Percentiles rank a stretch among this genome's conserved stretches.
Conservation (phyloP, 2,888 invertebrate species). For the Caenorhabditis becei region DNA sequence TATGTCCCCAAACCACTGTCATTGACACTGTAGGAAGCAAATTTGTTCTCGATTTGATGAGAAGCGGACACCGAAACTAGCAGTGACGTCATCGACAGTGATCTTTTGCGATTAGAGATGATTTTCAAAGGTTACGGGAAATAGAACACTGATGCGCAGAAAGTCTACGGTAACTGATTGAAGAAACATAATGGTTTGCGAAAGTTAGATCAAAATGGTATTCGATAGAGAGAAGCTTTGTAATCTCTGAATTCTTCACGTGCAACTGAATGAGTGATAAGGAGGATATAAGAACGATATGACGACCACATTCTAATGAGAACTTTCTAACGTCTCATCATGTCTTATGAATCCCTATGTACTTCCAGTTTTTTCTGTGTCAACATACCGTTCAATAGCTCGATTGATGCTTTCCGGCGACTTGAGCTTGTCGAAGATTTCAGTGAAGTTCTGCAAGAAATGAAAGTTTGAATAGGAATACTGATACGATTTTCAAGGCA, state of each 20-base stretch:
- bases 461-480: not conserved
- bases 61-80: slow-evolving; percentile 49
- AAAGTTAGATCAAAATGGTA: not conserved
- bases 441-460: slow-evolving; percentile 30
- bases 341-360: not conserved
- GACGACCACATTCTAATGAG: slow-evolving; percentile 16
- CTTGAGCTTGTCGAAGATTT: slow-evolving; percentile 29
- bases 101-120: slow-evolving; percentile 45
- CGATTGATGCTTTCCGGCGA: slow-evolving; percentile 25
- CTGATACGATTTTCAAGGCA: too few relatives aligned
- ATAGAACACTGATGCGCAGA: slow-evolving; percentile 33
- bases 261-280: slow-evolving; percentile 33
- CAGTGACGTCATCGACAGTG: slow-evolving; percentile 45
- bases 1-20: slow-evolving; percentile 47
- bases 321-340: slow-evolving; percentile 7
- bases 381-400: slow-evolving; percentile 41
- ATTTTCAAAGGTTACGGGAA: slow-evolving; percentile 40
- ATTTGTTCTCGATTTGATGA: slow-evolving; percentile 52
- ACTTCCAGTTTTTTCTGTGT: too few relatives aligned
- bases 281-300: slow-evolving; percentile 12
- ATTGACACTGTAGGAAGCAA: slow-evolving; percentile 53
- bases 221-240: not conserved
- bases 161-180: not conserved
- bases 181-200: not conserved
- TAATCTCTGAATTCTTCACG: slow-evolving; percentile 47